Conservation (phyloP, 2,113 vertebrate species). For the Epinephelus moara region DNA sequence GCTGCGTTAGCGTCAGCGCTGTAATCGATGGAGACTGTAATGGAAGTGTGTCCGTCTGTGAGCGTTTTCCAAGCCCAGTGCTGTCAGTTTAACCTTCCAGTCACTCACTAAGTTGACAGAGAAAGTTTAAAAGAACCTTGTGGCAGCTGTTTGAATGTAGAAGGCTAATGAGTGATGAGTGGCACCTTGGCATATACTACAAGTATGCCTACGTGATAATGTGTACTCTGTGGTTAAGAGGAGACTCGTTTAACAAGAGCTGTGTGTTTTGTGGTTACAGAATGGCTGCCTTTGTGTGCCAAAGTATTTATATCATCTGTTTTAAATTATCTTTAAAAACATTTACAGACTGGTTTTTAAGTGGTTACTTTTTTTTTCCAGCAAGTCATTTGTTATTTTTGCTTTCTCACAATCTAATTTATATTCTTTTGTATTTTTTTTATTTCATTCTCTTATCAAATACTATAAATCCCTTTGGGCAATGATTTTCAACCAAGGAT, state of each 20-base stretch:
- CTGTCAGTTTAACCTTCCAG: slow-evolving; percentile 67
- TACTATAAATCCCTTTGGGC: not conserved
- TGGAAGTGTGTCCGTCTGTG: slow-evolving; percentile 62
- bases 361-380: not conserved
- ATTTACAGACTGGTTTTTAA: too few relatives aligned
- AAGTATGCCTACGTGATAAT: slow-evolving; percentile 9
- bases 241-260: not conserved
- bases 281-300: not conserved
- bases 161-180: slow-evolving; percentile 35
- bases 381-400: not conserved
- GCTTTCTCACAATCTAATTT: not conserved
- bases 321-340: not conserved
- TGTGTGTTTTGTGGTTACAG: not conserved
- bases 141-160: slow-evolving; percentile 56
- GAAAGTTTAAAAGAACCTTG: slow-evolving; percentile 41
- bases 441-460: not conserved
- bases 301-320: not conserved
- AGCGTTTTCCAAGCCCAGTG: slow-evolving; percentile 36
- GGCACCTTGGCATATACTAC: slow-evolving; percentile 20
- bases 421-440: not conserved
- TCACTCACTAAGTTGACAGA: slow-evolving; percentile 56
- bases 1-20: slow-evolving; percentile 43
- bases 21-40: slow-evolving; percentile 67
- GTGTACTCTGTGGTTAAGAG: not conserved
- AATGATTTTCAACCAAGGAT: not conserved